Evolutionary conservation across 30 jellyfish, hydroid and myxozoan species (phyloP), one percentile per base, ranked within the genome.

Genomic region (Clytia hemisphaerica): DNA sequence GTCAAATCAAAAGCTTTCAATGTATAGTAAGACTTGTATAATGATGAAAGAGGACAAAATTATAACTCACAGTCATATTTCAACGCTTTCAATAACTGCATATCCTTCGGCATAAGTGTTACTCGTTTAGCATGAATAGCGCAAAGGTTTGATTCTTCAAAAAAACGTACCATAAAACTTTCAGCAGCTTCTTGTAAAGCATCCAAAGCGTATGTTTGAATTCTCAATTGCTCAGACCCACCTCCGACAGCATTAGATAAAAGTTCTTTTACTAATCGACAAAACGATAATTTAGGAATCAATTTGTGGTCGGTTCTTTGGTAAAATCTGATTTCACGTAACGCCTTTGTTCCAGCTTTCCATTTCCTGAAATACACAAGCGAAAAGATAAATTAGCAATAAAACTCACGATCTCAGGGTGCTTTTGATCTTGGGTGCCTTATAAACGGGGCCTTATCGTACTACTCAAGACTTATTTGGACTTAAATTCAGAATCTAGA

Each of bases 121-220:
- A 58, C 55, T 4, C 71, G 37, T 4, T 58, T 58, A 5, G 71
- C 71, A 19, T 58, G 71, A 3, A 58, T 58, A 16, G 71, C 71
- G 16, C 37, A 58, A 3, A 18, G 4, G 58, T 58, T 58, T 18
- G 71, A 29, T 6, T 58, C 45, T 34, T 58, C 40, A 5, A 58
- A 3, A 19, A n/a, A 19, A 2, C 71, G 3, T 24, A 58, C 55
- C 3, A 4, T 18, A 58, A 58, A 58, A 16, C 40, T 24, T 58
- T 58, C 71, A 19, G 71, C 30, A 29, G 71, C 57, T 18, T 58
- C 45, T 19, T 58, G 71, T 2, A 58, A 15, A 19, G 71, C 71
- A 2, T 29, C 3, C 4, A 58, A 15, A n/a, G 71, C 71, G 2
- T 58, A 24, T 2, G 7, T 58, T 15, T 58, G 71, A 22, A 58